A percentile compares a stretch with the other conserved stretches of the same genome.
Conservation (phyloP, 2,888 invertebrate genomes). For the Pomacea canaliculata region DNA sequence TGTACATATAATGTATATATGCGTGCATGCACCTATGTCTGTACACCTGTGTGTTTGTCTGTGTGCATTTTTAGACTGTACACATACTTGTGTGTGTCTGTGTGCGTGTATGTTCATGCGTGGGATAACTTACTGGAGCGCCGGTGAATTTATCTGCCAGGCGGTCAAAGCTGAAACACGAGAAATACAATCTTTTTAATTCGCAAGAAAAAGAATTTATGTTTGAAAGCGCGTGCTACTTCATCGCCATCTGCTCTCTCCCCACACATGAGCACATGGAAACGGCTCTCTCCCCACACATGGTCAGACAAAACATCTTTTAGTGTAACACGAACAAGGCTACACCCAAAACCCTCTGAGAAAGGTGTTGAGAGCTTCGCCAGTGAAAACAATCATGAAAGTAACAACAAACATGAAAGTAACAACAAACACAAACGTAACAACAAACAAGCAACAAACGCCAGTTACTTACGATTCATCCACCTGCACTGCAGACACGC, state of each 20-base stretch:
- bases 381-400: no score
- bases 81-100: not conserved
- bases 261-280: no score
- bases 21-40: not conserved
- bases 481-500: conserved; percentile 51
- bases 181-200: no score
- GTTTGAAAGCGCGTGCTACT: not conserved
- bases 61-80: not conserved
- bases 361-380: no score
- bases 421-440: no score
- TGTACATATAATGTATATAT: not conserved
- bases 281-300: no score
- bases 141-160: conserved; percentile 65
- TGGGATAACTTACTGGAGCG: conserved; percentile 61
- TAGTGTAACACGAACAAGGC: no score
- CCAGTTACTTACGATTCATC: conserved; percentile 59
- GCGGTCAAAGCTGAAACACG: conserved; percentile 60
- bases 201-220: not conserved
- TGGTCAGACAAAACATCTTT: no score
- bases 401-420: no score
- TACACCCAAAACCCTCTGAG: no score
- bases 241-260: no score
- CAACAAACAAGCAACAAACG: no score
- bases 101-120: not conserved
- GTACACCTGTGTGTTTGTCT: not conserved